Percentiles rank a stretch among this genome's conserved stretches.
Conservation (phyloP, 1,140 invertebrate genomes). For the Euura saliciscinereae region DNA sequence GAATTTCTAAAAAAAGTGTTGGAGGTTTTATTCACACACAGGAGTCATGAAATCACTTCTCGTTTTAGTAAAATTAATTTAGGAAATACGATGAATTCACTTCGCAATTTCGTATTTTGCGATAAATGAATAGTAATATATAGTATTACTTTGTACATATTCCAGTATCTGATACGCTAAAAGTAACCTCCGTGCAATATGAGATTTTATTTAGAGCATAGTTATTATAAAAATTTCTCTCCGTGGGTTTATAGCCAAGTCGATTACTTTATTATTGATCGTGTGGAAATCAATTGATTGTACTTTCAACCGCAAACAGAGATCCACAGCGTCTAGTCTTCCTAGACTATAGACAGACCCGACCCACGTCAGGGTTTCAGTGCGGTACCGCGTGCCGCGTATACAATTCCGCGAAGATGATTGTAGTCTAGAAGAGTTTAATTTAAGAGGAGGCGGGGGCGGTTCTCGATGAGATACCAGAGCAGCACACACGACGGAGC, state of each 20-base stretch:
- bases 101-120: too few species aligned
- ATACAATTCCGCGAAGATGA: conserved; percentile 5
- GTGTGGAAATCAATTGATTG: background rate
- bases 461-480: conserved; percentile 14
- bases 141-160: too few species aligned
- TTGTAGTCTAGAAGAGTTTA: background rate
- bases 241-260: background rate
- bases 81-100: too few species aligned
- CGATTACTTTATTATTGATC: background rate
- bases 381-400: background rate
- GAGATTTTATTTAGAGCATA: too few species aligned
- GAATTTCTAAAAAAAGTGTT: too few species aligned
- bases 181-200: too few species aligned
- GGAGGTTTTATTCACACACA: too few species aligned
- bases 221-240: background rate
- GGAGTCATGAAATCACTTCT: too few species aligned
- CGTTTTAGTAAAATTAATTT: too few species aligned
- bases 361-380: background rate
- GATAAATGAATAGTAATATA: too few species aligned
- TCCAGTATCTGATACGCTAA: too few species aligned
- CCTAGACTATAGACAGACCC: too few species aligned
- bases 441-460: conserved; percentile 8
- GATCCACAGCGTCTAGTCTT: background rate
- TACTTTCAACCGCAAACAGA: background rate
- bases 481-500: conserved; percentile 37